phyloP scores from a whole-genome alignment of 2,888 invertebrate genomes.

The Mylabris sibirica region DNA sequence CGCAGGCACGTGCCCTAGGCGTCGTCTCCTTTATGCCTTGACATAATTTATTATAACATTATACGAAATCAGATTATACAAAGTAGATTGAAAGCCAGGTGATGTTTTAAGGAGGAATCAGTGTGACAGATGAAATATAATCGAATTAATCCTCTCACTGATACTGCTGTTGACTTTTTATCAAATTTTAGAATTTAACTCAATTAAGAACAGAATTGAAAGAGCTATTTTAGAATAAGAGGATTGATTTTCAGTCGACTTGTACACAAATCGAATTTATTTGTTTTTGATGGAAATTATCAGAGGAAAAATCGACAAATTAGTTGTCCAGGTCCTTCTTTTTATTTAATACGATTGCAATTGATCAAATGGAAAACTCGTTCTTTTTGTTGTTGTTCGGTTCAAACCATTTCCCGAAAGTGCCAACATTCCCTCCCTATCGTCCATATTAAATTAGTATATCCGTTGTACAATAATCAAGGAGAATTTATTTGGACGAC shows the following conservation, averaged over 20 bases:
- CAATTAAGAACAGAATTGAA: not conserved
- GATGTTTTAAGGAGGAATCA: constrained; percentile 28
- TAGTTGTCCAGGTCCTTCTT: not conserved
- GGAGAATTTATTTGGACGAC: constrained; percentile 37
- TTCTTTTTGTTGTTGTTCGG: constrained; percentile 40
- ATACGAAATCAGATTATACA: constrained; percentile 42
- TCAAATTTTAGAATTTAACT: not conserved
- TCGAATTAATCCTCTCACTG: constrained; percentile 13
- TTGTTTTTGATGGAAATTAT: not conserved
- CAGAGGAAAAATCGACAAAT: not conserved
- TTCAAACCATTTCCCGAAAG: constrained; percentile 46
- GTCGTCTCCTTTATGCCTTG: constrained; percentile 34
- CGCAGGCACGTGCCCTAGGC: constrained; percentile 39
- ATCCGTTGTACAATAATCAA: constrained; percentile 1
- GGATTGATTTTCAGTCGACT: too few species aligned
- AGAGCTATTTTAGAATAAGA: too few species aligned
- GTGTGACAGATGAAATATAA: constrained; percentile 29
- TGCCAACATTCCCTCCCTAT: constrained; percentile 40
- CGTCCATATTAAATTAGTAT: constrained; percentile 35
- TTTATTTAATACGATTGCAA: constrained; percentile 36
- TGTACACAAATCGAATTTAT: not conserved
- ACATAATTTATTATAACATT: constrained; percentile 46
- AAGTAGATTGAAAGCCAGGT: constrained; percentile 39
- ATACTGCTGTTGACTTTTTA: not conserved
- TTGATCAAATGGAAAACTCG: constrained; percentile 52